These are phyloP conservation scores for Fukomys damarensis DNA, from an alignment of 2,113 vertebrate genomes.

Conservation along the genomic window DNA sequence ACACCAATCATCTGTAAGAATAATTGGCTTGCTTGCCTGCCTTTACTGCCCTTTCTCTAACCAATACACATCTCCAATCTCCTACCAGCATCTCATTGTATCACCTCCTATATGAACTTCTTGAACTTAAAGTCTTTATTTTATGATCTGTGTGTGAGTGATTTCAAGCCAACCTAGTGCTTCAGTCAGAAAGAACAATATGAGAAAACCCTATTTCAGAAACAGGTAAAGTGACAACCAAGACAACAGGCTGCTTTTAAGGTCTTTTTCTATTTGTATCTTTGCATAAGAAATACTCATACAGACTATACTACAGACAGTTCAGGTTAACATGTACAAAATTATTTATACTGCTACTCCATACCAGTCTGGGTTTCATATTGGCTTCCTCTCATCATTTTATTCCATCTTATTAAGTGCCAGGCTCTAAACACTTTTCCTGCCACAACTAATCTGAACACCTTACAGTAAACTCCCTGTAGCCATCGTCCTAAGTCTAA, in stretches of 20 bases:
- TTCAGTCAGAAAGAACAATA: not conserved
- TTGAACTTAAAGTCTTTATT: not conserved
- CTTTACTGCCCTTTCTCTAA: not conserved
- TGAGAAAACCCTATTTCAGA: not conserved
- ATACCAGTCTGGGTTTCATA: not conserved
- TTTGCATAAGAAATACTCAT: not conserved
- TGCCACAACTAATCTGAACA: not conserved
- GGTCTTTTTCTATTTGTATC: not conserved
- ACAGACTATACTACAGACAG: not conserved
- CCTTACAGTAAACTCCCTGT: not conserved
- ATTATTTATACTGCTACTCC: not conserved
- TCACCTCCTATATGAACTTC: not conserved
- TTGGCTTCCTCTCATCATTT: not conserved
- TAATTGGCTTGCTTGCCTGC: not conserved
- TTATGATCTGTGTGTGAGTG: not conserved
- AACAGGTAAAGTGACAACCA: not conserved
- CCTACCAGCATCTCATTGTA: not conserved
- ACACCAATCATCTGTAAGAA: not conserved
- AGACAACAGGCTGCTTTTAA: not conserved
- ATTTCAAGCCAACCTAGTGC: not conserved
- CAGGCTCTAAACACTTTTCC: not conserved
- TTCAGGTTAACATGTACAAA: not conserved
- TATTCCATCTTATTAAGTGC: not conserved
- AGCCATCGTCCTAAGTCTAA: not conserved
- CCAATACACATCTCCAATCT: not conserved